Evolutionary conservation across 1,140 invertebrate species (phyloP).

Genomic region (Macrocentrus cingulum): DNA sequence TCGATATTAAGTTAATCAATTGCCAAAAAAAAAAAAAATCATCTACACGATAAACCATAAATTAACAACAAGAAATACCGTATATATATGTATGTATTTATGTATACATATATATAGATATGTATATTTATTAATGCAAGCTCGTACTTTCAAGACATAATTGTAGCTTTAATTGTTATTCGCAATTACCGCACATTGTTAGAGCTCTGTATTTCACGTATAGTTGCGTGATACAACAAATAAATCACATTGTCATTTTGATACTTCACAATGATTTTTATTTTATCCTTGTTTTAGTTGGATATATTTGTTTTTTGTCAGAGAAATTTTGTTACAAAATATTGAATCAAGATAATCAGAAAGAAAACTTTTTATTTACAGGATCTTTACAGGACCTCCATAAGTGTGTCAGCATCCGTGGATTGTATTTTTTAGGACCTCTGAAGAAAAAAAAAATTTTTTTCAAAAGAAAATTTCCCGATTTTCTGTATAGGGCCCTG

Average conservation of each 20-base stretch:
- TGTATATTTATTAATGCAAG: conserved; percentile 48
- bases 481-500: no score
- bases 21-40: conserved; percentile 28
- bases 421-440: no score
- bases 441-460: no score
- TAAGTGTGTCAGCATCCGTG: no score
- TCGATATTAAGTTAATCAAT: not conserved
- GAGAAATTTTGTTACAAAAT: not conserved
- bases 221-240: conserved; percentile 19
- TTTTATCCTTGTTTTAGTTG: no score
- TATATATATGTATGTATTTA: no score
- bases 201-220: conserved; percentile 54
- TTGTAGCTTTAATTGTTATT: conserved; percentile 58
- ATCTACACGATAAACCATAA: conserved; percentile 39
- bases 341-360: not conserved
- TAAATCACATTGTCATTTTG: conserved; percentile 28
- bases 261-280: no score
- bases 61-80: conserved; percentile 20
- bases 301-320: not conserved
- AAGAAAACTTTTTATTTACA: not conserved
- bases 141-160: conserved; percentile 55
- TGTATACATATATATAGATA: conserved; percentile 31
- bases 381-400: no score
- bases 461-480: no score
- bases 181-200: conserved; percentile 53